These are phyloP conservation scores for Drosophila lini DNA, from an alignment of 1,140 invertebrate species.

Conservation along the genomic window DNA sequence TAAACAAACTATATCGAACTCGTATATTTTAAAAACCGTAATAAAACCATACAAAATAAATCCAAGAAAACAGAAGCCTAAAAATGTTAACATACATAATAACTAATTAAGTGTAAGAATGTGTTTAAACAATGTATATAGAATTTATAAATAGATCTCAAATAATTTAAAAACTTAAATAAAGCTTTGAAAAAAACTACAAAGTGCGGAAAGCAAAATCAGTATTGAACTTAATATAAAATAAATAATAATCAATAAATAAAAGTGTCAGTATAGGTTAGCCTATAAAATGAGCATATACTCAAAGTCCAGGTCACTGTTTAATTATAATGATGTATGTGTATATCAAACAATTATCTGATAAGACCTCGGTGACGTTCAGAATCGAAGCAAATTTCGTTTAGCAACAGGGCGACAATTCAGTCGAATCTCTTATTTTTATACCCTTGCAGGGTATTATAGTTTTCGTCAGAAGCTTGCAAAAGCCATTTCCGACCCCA, in stretches of 20 bases:
- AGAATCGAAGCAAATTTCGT: slow-evolving; percentile 1
- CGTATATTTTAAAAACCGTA: background rate
- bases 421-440: background rate
- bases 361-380: slow-evolving; percentile 13
- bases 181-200: background rate
- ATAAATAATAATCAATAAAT: background rate
- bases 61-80: background rate
- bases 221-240: background rate
- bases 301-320: slow-evolving; percentile 5
- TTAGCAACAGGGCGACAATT: slow-evolving; percentile 3
- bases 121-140: background rate
- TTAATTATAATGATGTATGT: slow-evolving; percentile 22
- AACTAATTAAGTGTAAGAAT: background rate
- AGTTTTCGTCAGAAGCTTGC: too few species aligned
- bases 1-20: background rate
- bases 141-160: background rate
- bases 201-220: background rate
- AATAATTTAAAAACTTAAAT: background rate
- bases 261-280: background rate
- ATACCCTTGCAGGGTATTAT: too few species aligned
- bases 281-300: background rate
- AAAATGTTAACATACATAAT: background rate
- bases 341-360: slow-evolving; percentile 3
- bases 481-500: too few species aligned
- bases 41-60: background rate